Conservation (phyloP, 2,888 invertebrate species). For the Protophormia terraenovae region DNA sequence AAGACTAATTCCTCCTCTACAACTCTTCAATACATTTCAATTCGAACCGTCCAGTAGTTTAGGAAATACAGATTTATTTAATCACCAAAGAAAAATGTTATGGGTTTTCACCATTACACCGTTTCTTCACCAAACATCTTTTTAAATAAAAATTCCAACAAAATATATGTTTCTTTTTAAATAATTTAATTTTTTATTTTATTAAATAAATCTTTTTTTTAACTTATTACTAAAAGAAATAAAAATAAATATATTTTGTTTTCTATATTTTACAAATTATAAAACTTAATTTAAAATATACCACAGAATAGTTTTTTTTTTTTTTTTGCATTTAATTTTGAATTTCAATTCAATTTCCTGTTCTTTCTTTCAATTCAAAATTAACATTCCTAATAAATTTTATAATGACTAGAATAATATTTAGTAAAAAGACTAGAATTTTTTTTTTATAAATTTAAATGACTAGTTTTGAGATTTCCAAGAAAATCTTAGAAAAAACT, state of each 20-base stretch:
- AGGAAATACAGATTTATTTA: no score
- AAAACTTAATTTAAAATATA: conserved; percentile 61
- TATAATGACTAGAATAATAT: conserved; percentile 16
- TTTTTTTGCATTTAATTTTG: conserved; percentile 43
- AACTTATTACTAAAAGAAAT: conserved; percentile 3
- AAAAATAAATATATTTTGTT: background rate
- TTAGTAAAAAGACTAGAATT: conserved; percentile 20
- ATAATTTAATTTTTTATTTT: background rate
- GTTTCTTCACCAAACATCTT: background rate
- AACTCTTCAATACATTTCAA: no score
- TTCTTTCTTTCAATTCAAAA: background rate
- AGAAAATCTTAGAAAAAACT: background rate
- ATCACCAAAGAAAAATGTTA: no score
- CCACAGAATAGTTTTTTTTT: conserved; percentile 67
- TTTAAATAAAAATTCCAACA: no score
- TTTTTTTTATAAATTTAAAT: background rate
- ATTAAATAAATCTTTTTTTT: conserved; percentile 12
- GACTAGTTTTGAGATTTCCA: background rate
- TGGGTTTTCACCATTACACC: no score
- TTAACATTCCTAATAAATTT: background rate
- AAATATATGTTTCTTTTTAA: background rate
- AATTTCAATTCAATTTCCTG: background rate
- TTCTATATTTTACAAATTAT: conserved; percentile 26
- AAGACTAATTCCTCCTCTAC: no score
- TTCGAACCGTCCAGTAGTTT: no score